Evolutionary conservation across 2,113 vertebrate species (phyloP).

Genomic region (Rhinolophus ferrumequinum): DNA sequence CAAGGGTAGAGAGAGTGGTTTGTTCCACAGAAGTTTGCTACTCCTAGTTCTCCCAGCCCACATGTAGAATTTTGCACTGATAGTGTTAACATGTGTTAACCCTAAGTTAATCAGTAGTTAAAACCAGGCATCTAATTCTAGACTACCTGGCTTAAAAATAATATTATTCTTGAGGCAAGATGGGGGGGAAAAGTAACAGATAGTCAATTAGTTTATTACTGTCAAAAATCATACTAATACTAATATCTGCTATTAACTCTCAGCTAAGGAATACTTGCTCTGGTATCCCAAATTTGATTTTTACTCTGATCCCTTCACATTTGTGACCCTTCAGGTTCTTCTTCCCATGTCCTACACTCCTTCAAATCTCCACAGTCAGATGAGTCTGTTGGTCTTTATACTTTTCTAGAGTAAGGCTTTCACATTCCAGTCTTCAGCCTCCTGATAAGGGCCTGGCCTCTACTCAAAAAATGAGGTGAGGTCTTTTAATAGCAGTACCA

Average conservation of each 20-base stretch:
- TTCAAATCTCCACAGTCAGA: neutral
- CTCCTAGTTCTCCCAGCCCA: neutral
- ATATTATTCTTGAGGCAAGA: constrained; percentile 7
- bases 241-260: neutral
- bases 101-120: constrained; percentile 17
- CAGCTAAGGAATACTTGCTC: neutral
- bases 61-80: neutral
- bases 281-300: neutral
- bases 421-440: neutral
- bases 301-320: neutral
- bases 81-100: neutral
- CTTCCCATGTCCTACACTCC: neutral
- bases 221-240: neutral
- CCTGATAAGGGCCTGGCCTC: neutral
- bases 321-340: neutral
- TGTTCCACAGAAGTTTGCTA: neutral
- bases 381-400: neutral
- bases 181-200: neutral
- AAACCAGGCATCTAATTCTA: constrained; percentile 36
- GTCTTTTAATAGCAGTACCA: neutral
- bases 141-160: neutral
- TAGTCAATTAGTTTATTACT: neutral
- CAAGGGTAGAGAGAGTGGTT: neutral
- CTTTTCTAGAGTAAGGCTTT: neutral
- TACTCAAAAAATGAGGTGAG: neutral